A percentile compares a stretch with the other conserved stretches of the same genome.
phyloP scores from a whole-genome alignment of 2,113 vertebrate species.

The Lutjanus erythropterus region DNA sequence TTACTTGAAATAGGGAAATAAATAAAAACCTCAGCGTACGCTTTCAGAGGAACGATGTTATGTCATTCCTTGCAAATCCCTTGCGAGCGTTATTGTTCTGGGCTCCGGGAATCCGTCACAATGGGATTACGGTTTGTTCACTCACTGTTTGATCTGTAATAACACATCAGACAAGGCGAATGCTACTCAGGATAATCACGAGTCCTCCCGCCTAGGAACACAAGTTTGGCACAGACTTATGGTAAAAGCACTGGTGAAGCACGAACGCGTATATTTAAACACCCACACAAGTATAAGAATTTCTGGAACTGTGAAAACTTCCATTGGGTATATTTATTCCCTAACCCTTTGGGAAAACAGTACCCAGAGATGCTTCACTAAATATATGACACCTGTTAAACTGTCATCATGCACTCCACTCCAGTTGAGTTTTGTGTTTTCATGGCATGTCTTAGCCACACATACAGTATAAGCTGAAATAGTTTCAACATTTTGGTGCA shows the following conservation, averaged over 20 bases:
- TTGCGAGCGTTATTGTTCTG: slow-evolving; percentile 27
- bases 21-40: background rate
- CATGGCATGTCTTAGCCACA: background rate
- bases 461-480: background rate
- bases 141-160: slow-evolving; percentile 42
- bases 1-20: slow-evolving; percentile 3
- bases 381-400: background rate
- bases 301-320: background rate
- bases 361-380: background rate
- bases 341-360: background rate
- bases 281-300: slow-evolving; percentile 1
- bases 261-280: slow-evolving; percentile 4
- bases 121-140: slow-evolving; percentile 64
- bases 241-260: slow-evolving; percentile 3
- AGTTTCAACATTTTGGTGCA: background rate
- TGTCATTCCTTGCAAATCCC: slow-evolving; percentile 48
- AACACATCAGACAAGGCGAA: slow-evolving; percentile 37
- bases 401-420: background rate
- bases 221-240: background rate
- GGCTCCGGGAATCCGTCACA: slow-evolving; percentile 29
- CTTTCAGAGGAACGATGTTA: slow-evolving; percentile 25
- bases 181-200: slow-evolving; percentile 17
- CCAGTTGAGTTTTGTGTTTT: background rate
- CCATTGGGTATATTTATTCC: background rate
- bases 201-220: background rate